Base-by-base conservation (phyloP, 2,797 vertebrate species). In the Taenioides sp. region DNA sequence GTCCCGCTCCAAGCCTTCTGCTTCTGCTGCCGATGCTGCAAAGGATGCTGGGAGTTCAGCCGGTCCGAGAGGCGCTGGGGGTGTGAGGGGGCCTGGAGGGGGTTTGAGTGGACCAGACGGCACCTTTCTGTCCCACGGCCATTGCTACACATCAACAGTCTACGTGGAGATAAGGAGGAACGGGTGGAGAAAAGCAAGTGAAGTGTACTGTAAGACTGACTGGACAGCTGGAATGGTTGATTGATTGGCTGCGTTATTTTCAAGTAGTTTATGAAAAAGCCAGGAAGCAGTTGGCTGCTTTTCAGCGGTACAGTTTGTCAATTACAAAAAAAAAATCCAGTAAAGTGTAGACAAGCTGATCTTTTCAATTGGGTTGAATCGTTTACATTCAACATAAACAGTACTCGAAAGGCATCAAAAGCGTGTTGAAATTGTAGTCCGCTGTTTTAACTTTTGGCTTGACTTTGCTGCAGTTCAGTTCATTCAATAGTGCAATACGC, bases 41-140 rank as follows among this genome's bases (percentile, higher is more conserved):
- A 83, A 86, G 75, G 86, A 88, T 84, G 83, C 84, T 78, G 68
- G 81, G 83, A 75, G 78, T 93, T 94, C 92, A 95, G 93, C 94
- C 94, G 87, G 94, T 94, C 93, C 90, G 89, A 89, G 87, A 76
- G 83, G 80, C 69, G 63, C 87, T 76, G 83, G 79, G 68, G 66
- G 92, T 89, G 81, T 83, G 84, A 34, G 86, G 90, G 82, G 86
- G 76, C 77, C 84, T 87, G 88, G 84, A 79, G 92, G 91, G 86
- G 58, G 89, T 84, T 79, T 88, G 84, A 72, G 85, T 83, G 80
- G 82, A 89, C 79, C 81, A 77, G 81, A 85, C 81, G 86, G 84
- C 78, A 68, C 93, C 92, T 87, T 91, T 90, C 95, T 94, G 94
- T 93, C 94, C 94, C 90, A 91, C 94, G 93, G 95, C 95, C 97